phyloP scores from a whole-genome alignment of 2,797 vertebrate species.

The Pangasius macronema region DNA sequence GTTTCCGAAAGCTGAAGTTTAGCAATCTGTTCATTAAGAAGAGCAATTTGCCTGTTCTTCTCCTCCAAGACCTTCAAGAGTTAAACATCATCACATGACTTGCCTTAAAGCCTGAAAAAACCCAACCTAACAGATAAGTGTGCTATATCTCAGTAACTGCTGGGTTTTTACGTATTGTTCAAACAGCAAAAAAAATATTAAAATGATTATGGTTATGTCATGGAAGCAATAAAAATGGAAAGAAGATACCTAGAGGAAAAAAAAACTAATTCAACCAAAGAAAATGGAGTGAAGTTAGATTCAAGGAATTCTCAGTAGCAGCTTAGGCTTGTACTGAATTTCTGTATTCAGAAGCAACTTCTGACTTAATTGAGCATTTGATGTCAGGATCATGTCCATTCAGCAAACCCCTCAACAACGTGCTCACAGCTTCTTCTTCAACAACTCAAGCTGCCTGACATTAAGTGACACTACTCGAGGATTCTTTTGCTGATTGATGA shows the following conservation, averaged over 20 bases:
- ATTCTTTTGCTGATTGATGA: neutral
- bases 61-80: slow-evolving; percentile 85
- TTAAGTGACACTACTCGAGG: neutral
- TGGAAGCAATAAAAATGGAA: neutral
- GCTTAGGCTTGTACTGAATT: neutral
- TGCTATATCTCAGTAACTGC: neutral
- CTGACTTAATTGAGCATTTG: neutral
- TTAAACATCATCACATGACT: slow-evolving; percentile 80
- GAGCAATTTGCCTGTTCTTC: slow-evolving; percentile 87
- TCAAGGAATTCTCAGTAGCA: neutral
- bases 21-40: slow-evolving; percentile 86
- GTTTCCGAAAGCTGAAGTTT: slow-evolving; percentile 83
- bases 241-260: neutral
- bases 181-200: neutral
- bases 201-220: neutral
- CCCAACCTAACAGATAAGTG: neutral
- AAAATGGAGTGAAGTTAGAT: neutral
- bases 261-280: neutral
- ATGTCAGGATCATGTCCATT: neutral
- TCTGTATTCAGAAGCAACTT: neutral
- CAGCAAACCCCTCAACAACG: neutral
- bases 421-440: neutral
- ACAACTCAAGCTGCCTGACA: neutral
- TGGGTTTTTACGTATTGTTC: neutral
- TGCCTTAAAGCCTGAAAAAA: neutral